phyloP scores from a whole-genome alignment of 2,888 invertebrate genomes.

The Agrochola lychnidis region DNA sequence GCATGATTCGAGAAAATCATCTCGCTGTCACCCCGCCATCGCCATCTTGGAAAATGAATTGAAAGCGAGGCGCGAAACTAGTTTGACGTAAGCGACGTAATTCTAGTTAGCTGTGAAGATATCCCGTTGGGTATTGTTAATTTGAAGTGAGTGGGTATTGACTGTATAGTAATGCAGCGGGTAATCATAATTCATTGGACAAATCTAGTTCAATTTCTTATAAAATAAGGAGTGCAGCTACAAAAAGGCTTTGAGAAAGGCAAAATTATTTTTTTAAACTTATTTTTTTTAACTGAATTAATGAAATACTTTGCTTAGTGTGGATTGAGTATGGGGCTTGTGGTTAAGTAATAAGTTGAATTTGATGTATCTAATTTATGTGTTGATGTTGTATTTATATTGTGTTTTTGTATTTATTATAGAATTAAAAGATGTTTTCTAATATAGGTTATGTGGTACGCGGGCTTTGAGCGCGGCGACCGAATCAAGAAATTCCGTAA shows the following conservation, averaged over 20 bases:
- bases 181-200: constrained; percentile 18
- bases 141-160: constrained; percentile 17
- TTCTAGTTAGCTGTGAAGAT: constrained; percentile 29
- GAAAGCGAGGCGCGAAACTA: constrained; percentile 48
- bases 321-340: not conserved
- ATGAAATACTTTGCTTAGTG: not conserved
- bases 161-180: not conserved
- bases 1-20: constrained; percentile 59
- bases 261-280: too few relatives aligned
- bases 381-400: too few relatives aligned
- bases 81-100: constrained; percentile 35
- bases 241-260: not conserved
- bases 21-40: constrained; percentile 38
- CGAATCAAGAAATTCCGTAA: too few relatives aligned
- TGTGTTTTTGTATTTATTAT: too few relatives aligned
- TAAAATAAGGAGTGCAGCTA: not conserved
- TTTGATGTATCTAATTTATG: too few relatives aligned
- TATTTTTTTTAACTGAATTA: too few relatives aligned
- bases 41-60: constrained; percentile 61
- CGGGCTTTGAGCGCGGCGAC: too few relatives aligned
- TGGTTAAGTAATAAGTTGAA: too few relatives aligned
- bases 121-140: constrained; percentile 37
- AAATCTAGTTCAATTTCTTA: not conserved
- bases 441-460: too few relatives aligned
- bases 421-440: too few relatives aligned